phyloP scores from a whole-genome alignment of 2,888 invertebrate genomes.

The Aelia acuminata region DNA sequence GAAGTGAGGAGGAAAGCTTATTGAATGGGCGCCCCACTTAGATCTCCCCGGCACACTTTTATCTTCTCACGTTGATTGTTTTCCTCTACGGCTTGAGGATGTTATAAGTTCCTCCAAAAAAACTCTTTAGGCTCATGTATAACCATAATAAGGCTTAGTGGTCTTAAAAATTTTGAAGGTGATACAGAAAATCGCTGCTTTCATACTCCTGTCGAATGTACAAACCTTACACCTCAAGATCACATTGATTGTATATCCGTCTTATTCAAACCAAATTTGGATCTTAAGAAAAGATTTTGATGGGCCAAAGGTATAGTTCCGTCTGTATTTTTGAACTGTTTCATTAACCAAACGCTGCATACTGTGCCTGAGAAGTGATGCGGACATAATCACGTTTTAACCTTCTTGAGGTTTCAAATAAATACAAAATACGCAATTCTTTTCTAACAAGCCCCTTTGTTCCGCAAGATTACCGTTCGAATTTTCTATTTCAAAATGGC shows the following conservation, averaged over 20 bases:
- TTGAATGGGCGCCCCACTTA: constrained; percentile 32
- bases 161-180: no score
- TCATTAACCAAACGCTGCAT: not conserved
- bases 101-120: not conserved
- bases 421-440: not conserved
- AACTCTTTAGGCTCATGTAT: no score
- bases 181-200: no score
- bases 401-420: not conserved
- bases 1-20: constrained; percentile 39
- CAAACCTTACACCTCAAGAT: no score
- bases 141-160: no score
- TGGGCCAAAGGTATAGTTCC: not conserved
- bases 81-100: not conserved
- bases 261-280: no score
- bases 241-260: no score
- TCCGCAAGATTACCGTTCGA: not conserved
- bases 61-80: not conserved
- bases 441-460: not conserved
- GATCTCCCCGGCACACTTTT: constrained; percentile 32
- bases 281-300: no score
- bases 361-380: not conserved
- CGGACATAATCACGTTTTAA: constrained; percentile 21
- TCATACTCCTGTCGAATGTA: no score
- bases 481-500: not conserved
- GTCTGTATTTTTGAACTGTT: not conserved